Evolutionary conservation across 2,888 invertebrate species (phyloP).

Genomic region (Eristalis intricaria): DNA sequence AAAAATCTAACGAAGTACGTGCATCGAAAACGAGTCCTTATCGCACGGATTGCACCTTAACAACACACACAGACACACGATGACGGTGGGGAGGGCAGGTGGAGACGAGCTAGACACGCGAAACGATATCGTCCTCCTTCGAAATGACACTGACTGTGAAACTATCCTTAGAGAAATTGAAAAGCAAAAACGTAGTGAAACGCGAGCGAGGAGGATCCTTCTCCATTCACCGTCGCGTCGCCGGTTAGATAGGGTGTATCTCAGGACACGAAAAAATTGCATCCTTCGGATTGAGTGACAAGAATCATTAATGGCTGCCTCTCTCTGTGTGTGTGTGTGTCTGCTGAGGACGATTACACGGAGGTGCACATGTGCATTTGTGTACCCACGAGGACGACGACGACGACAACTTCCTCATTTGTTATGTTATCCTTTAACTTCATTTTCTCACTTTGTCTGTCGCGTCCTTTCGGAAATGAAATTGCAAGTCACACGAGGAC

Average conservation of each 20-base stretch:
- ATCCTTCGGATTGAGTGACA: constrained; percentile 70
- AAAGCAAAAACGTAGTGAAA: constrained; percentile 11
- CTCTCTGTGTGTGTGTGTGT: background rate
- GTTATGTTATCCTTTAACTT: constrained; percentile 68
- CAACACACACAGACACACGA: background rate
- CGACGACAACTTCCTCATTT: constrained; percentile 59
- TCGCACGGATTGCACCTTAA: constrained; percentile 37
- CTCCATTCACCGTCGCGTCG: background rate
- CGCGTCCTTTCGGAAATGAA: constrained; percentile 52
- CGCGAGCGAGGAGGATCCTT: constrained; percentile 27
- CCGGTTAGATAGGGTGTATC: background rate
- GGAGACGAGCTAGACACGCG: background rate
- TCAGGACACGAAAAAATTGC: constrained; percentile 54
- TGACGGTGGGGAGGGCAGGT: background rate
- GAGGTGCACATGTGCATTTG: constrained; percentile 52
- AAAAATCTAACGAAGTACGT: constrained; percentile 41
- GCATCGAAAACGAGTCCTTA: constrained; percentile 46
- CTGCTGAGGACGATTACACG: background rate
- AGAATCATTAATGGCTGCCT: constrained; percentile 68
- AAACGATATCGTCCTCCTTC: constrained; percentile 3
- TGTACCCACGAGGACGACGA: constrained; percentile 2
- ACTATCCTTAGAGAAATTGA: constrained; percentile 44
- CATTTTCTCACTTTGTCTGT: constrained; percentile 58
- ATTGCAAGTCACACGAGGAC: constrained; percentile 10
- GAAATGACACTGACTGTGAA: constrained; percentile 47